phyloP scores from a whole-genome alignment of 2,888 invertebrate species.

The Drosophila dives region DNA sequence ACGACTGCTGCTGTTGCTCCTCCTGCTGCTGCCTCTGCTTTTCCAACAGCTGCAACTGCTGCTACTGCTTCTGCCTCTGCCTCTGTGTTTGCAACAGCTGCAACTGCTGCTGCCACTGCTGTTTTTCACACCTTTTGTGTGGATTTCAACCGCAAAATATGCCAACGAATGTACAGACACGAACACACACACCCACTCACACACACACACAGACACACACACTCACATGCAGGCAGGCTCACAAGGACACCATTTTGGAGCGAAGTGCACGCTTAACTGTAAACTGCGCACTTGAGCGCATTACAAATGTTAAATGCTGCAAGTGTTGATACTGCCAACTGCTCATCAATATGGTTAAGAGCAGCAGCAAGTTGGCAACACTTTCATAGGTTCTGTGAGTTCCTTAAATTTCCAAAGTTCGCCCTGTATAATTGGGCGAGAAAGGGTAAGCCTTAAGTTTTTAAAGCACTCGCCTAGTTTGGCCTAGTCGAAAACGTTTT shows the following conservation, averaged over 20 bases:
- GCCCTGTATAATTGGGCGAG: neutral
- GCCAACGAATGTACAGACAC: constrained; percentile 23
- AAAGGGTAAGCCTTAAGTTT: neutral
- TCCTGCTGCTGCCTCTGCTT: constrained; percentile 29
- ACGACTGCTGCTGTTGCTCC: constrained; percentile 28
- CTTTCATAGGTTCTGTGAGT: neutral
- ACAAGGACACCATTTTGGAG: constrained; percentile 16
- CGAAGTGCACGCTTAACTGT: constrained; percentile 22
- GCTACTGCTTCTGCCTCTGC: constrained; percentile 31
- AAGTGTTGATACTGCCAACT: neutral
- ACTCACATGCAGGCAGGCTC: neutral
- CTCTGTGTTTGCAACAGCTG: constrained; percentile 9
- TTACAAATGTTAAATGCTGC: constrained; percentile 37
- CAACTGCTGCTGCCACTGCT: constrained; percentile 25
- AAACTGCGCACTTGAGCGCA: constrained; percentile 39
- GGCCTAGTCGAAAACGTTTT: constrained; percentile 7
- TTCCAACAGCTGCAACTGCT: constrained; percentile 22
- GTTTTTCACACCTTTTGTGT: constrained; percentile 61
- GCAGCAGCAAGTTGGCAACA: neutral
- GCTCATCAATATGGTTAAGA: neutral
- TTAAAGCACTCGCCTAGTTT: neutral
- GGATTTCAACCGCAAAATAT: constrained; percentile 58
- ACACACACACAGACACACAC: neutral
- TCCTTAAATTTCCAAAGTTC: neutral
- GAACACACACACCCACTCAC: constrained; percentile 3